These are phyloP conservation scores for Zygaena filipendulae DNA, from an alignment of 2,888 invertebrate species.

Conservation along the genomic window DNA sequence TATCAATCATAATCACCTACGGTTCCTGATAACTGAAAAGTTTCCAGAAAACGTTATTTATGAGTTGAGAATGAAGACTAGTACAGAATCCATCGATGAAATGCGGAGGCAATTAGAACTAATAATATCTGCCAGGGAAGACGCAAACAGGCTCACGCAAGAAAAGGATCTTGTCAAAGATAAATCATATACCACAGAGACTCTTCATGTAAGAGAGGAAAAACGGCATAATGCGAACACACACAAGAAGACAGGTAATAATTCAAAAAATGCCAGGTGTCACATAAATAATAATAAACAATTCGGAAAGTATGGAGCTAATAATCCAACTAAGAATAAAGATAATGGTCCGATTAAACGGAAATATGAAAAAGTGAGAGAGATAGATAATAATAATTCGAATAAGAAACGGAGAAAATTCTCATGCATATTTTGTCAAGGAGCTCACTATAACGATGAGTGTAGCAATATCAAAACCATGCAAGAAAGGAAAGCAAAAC, in stretches of 20 bases:
- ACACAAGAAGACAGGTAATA: too few relatives aligned
- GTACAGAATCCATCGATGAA: conserved; percentile 6
- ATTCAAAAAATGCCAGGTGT: too few relatives aligned
- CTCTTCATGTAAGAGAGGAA: too few relatives aligned
- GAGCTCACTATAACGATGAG: conserved; percentile 7
- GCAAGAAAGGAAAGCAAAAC: conserved; percentile 5
- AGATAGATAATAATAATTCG: not conserved
- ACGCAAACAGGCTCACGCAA: conserved; percentile 4
- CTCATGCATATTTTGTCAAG: conserved; percentile 8
- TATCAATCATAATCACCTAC: conserved; percentile 15
- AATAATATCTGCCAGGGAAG: conserved; percentile 13
- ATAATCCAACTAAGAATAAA: too few relatives aligned
- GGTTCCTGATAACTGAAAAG: conserved; percentile 11
- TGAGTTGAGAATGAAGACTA: conserved; percentile 12
- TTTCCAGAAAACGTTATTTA: conserved; percentile 12
- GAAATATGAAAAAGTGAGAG: too few relatives aligned
- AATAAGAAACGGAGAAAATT: conserved; percentile 2
- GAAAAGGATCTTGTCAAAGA: too few relatives aligned
- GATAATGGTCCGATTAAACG: too few relatives aligned
- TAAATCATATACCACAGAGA: too few relatives aligned
- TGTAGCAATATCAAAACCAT: conserved; percentile 2
- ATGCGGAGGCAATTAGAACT: conserved; percentile 9
- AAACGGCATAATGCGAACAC: too few relatives aligned
- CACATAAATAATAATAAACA: too few relatives aligned
- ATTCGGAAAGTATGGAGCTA: too few relatives aligned